phyloP scores from a whole-genome alignment of 2,888 invertebrate genomes.

The Nomada hirtipes region DNA sequence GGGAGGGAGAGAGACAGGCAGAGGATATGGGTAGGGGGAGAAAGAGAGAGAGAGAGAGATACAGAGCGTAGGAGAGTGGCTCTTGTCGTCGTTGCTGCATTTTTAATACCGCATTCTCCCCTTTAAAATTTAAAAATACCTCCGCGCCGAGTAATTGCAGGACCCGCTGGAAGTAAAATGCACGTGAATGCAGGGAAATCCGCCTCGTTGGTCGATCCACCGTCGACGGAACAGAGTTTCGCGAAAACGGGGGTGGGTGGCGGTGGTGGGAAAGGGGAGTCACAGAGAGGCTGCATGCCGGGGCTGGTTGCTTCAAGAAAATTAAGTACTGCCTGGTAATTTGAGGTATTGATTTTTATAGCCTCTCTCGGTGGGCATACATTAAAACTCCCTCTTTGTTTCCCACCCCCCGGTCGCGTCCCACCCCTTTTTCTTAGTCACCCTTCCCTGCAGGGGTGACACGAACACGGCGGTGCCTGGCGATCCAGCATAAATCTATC shows the following conservation, averaged over 20 bases:
- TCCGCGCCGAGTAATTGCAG: conserved; percentile 66
- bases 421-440: conserved; percentile 65
- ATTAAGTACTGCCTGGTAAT: conserved; percentile 84
- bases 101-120: conserved; percentile 70
- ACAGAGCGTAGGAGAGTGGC: conserved; percentile 27
- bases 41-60: conserved; percentile 6
- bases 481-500: conserved; percentile 74
- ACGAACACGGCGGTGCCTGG: conserved; percentile 81
- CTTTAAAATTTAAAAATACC: conserved; percentile 69
- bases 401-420: conserved; percentile 56
- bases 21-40: background rate
- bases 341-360: conserved; percentile 85
- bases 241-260: conserved; percentile 44
- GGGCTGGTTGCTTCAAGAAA: conserved; percentile 81
- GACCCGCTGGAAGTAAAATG: conserved; percentile 68
- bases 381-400: conserved; percentile 81
- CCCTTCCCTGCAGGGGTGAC: conserved; percentile 77
- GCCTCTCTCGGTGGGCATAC: conserved; percentile 83
- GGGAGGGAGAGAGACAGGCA: background rate
- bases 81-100: conserved; percentile 61
- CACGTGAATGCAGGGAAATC: conserved; percentile 74
- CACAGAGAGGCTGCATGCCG: conserved; percentile 54
- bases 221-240: conserved; percentile 63
- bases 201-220: conserved; percentile 67
- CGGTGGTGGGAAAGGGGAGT: conserved; percentile 35